Base-by-base conservation (phyloP, 2,113 vertebrate genomes). In the Panthera tigris region DNA sequence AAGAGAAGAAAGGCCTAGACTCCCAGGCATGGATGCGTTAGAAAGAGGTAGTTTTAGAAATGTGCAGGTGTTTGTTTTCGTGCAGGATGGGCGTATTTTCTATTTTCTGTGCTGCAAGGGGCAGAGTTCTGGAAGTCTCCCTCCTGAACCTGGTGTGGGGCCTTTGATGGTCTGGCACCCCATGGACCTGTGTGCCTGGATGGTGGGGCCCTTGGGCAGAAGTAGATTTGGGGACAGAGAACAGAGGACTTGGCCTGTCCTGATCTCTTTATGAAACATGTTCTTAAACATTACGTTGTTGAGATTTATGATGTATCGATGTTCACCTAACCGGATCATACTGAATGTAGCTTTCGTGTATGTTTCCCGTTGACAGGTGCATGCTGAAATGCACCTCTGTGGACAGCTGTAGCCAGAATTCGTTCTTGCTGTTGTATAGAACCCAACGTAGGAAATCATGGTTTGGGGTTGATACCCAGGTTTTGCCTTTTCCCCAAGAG, bases 1-100 rank as follows among this genome's bases (percentile, higher is more conserved):
- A 89, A 89, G 95, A 88, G 76, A 85, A 71, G 66, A 57, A 83
- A 82, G 79, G 48, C 82, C 73, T 89, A 83, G 81, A 31, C 63
- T n/a, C 25, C 80, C 85, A 76, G 78, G 61, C 91, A 15, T 36
- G 68, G 93, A 31, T 31, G 50, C 21, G 0, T 89, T 93, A 95
- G 88, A 69, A 85, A 78, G 84, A 95, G 85, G 73, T 55, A 31
- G 84, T 36, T 68, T 92, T 94, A 95, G 93, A 93, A 83, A 45
- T 1, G 8, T 73, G 69, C 74, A 93, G 89, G 33, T 4, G 1
- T 74, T 88, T 25, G 33, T 36, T 63, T 73, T 74, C 29, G 3
- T 16, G 50, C 91, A 71, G 73, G 87, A 19, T 23, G 29, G 39
- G 78, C 19, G 2, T 19, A 21, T 4, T 52, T 18, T 41, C 29